Percentiles rank a stretch among this genome's conserved stretches.
phyloP scores from a whole-genome alignment of 2,888 invertebrate genomes.

The Romanomermis culicivorax region DNA sequence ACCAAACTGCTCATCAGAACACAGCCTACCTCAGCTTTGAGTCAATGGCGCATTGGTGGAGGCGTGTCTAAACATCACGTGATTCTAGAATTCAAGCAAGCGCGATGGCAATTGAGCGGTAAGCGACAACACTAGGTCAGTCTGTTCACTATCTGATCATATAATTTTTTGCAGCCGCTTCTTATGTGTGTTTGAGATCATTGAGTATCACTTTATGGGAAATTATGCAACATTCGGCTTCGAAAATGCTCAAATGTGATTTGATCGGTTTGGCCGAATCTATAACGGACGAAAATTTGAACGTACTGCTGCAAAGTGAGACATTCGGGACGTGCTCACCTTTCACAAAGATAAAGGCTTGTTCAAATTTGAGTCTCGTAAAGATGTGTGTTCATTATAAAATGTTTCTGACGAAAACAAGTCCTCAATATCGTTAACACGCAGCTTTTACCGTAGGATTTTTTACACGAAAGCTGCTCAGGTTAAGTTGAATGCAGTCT shows the following conservation, averaged over 20 bases:
- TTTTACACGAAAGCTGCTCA: no score
- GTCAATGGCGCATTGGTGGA: slow-evolving; percentile 42
- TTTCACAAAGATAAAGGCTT: no score
- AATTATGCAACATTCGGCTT: slow-evolving; percentile 37
- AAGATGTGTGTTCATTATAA: no score
- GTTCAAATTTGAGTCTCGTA: no score
- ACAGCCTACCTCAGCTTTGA: slow-evolving; percentile 38
- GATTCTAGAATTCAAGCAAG: slow-evolving; percentile 40
- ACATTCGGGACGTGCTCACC: no score
- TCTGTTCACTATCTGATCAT: no score
- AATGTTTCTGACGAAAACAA: no score
- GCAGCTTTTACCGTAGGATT: no score
- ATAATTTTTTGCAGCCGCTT: slow-evolving; percentile 32
- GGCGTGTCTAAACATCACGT: slow-evolving; percentile 41
- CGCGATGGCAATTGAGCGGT: slow-evolving; percentile 35
- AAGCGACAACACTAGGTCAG: slow-evolving; percentile 26
- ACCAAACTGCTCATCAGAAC: slow-evolving; percentile 38
- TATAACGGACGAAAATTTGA: neutral
- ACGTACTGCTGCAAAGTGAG: neutral
- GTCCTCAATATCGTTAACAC: no score
- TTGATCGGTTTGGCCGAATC: neutral
- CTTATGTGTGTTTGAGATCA: slow-evolving; percentile 37
- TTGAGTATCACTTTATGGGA: slow-evolving; percentile 40
- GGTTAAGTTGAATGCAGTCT: no score
- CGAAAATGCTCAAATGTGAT: neutral